Conservation (phyloP, 2,888 invertebrate genomes). For the Dicyrtomina minuta region DNA sequence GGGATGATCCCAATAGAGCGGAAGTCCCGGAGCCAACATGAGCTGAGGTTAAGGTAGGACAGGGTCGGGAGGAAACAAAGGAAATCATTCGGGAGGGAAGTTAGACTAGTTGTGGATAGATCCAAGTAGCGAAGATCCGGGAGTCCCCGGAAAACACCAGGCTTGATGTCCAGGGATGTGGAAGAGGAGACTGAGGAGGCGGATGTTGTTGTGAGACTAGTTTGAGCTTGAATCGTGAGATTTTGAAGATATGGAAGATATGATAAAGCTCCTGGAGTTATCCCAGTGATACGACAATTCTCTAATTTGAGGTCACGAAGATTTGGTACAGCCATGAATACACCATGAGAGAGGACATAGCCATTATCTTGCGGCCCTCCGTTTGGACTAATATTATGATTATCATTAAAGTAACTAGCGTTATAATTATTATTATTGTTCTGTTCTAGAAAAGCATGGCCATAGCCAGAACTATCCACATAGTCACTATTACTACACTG, state of each 20-base stretch:
- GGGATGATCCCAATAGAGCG: slow-evolving; percentile 69
- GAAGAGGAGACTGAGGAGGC: slow-evolving; percentile 59
- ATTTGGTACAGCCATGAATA: slow-evolving; percentile 58
- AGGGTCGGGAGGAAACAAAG: slow-evolving; percentile 71
- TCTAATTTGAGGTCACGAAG: slow-evolving; percentile 76
- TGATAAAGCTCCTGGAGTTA: slow-evolving; percentile 78
- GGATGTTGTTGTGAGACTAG: slow-evolving; percentile 61
- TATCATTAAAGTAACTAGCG: not conserved
- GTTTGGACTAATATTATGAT: not conserved
- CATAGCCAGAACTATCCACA: slow-evolving; percentile 22
- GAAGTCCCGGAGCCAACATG: slow-evolving; percentile 75
- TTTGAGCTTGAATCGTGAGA: slow-evolving; percentile 78
- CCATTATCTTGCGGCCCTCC: slow-evolving; percentile 23
- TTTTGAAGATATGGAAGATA: slow-evolving; percentile 76
- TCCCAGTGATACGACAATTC: slow-evolving; percentile 78
- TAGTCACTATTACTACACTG: slow-evolving; percentile 37
- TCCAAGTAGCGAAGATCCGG: slow-evolving; percentile 72
- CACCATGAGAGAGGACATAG: slow-evolving; percentile 51
- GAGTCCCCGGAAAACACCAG: slow-evolving; percentile 73
- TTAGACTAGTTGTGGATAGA: slow-evolving; percentile 77
- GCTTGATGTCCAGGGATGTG: slow-evolving; percentile 74
- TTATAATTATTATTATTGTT: not conserved
- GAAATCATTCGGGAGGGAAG: slow-evolving; percentile 73
- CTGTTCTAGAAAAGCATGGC: slow-evolving; percentile 15
- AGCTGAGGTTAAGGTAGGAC: slow-evolving; percentile 75